Evolutionary conservation across 2,113 vertebrate species (phyloP).

Genomic region (Arvicanthis niloticus): DNA sequence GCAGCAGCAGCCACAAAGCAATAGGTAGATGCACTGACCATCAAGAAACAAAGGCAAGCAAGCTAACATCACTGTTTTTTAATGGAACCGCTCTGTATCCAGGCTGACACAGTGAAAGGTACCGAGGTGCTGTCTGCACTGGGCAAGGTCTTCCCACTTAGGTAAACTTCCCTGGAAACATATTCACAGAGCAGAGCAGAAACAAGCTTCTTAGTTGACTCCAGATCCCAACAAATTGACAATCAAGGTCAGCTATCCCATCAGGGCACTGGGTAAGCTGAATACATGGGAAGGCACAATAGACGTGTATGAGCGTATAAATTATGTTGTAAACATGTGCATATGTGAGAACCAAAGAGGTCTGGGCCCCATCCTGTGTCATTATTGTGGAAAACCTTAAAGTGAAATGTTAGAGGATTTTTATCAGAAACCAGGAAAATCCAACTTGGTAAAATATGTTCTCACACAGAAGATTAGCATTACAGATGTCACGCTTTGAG

Average conservation of each 20-base stretch:
- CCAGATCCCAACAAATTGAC: neutral
- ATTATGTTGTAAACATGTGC: neutral
- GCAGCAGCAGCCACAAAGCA: neutral
- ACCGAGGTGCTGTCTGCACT: neutral
- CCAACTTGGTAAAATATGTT: neutral
- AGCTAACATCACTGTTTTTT: neutral
- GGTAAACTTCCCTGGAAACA: neutral
- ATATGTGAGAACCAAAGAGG: neutral
- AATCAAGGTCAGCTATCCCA: neutral
- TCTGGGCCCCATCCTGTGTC: neutral
- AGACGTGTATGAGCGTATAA: neutral
- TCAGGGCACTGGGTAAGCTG: neutral
- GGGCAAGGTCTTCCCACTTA: neutral
- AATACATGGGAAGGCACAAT: neutral
- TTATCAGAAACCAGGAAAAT: neutral
- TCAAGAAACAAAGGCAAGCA: neutral
- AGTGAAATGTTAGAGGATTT: conserved; percentile 12
- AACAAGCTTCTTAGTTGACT: neutral
- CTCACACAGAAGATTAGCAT: conserved; percentile 1
- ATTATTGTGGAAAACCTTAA: neutral
- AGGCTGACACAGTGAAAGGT: neutral
- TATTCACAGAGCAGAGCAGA: neutral
- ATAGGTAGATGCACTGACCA: neutral
- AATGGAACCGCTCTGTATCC: neutral
- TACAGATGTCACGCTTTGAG: neutral